Evolutionary conservation across 2,113 vertebrate genomes (phyloP).

Genomic region (Lycaon pictus): DNA sequence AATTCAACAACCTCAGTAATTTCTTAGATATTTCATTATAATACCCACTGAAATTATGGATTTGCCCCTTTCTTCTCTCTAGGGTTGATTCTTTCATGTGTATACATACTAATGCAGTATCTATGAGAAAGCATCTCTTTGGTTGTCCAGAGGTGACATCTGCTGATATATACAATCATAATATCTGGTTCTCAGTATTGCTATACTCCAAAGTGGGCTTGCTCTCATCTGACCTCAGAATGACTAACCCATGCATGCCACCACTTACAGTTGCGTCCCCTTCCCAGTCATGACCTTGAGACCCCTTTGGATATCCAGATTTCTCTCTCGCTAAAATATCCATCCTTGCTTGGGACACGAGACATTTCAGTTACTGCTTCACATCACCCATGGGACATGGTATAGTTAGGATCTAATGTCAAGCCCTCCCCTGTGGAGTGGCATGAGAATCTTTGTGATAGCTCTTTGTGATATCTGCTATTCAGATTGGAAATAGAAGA

Average conservation of each 20-base stretch:
- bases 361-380: not conserved
- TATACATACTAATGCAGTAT: not conserved
- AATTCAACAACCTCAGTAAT: not conserved
- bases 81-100: not conserved
- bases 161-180: not conserved
- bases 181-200: not conserved
- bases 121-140: not conserved
- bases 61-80: not conserved
- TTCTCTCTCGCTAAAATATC: not conserved
- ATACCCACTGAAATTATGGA: not conserved
- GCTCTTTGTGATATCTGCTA: not conserved
- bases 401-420: not conserved
- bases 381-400: not conserved
- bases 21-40: constrained; percentile 20
- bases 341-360: not conserved
- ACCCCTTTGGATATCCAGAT: not conserved
- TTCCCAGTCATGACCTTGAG: not conserved
- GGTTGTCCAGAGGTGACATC: not conserved
- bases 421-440: not conserved
- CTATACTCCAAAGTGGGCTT: not conserved
- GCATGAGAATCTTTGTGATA: not conserved
- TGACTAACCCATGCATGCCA: not conserved
- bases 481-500: not conserved
- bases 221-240: not conserved
- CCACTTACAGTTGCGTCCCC: not conserved